A percentile compares a stretch with the other conserved stretches of the same genome.
phyloP scores from a whole-genome alignment of 2,888 invertebrate genomes.

The Baccha elongata region DNA sequence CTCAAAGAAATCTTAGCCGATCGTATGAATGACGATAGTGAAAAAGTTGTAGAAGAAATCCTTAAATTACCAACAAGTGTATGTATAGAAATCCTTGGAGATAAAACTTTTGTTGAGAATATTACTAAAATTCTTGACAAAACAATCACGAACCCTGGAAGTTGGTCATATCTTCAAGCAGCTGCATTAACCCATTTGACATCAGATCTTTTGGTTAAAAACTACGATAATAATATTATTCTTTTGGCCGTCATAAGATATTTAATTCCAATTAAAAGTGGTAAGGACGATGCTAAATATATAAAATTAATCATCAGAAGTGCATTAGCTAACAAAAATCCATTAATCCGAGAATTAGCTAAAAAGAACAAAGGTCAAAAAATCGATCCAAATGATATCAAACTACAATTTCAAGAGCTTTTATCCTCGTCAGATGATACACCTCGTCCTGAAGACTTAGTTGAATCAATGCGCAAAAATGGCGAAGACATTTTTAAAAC shows the following conservation, averaged over 20 bases:
- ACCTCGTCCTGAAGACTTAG: slow-evolving; percentile 74
- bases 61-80: slow-evolving; percentile 82
- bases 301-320: slow-evolving; percentile 76
- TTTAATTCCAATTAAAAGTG: slow-evolving; percentile 76
- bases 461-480: slow-evolving; percentile 77
- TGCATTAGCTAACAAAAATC: slow-evolving; percentile 74
- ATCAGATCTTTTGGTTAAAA: slow-evolving; percentile 80
- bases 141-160: slow-evolving; percentile 79
- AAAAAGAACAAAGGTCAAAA: slow-evolving; percentile 19
- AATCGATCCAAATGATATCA: slow-evolving; percentile 75
- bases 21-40: slow-evolving; percentile 87
- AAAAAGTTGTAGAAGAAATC: slow-evolving; percentile 85
- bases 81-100: slow-evolving; percentile 82
- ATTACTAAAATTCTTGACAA: slow-evolving; percentile 84
- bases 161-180: slow-evolving; percentile 81
- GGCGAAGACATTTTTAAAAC: slow-evolving; percentile 73
- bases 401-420: slow-evolving; percentile 77
- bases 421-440: slow-evolving; percentile 74
- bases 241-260: slow-evolving; percentile 78
- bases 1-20: slow-evolving; percentile 86
- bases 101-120: slow-evolving; percentile 82
- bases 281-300: slow-evolving; percentile 31
- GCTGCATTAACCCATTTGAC: slow-evolving; percentile 83
- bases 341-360: slow-evolving; percentile 75
- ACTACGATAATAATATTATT: slow-evolving; percentile 80